Conservation (phyloP, 2,888 invertebrate species). For the Sminthurinus aureus region DNA sequence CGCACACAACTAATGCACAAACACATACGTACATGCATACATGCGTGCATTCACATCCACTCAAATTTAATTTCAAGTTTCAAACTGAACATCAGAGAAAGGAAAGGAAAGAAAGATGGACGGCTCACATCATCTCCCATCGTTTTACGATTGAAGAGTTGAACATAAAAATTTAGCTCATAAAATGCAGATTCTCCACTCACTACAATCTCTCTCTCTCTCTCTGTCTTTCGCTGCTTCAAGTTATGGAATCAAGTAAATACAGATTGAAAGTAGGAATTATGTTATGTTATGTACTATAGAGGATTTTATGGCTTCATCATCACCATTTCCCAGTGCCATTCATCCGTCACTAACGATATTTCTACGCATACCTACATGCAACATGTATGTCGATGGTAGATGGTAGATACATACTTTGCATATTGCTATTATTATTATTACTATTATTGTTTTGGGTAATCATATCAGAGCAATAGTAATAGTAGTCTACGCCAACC, state of each 20-base stretch:
- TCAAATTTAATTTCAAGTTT: no score
- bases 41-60: no score
- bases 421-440: no score
- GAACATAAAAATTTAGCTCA: neutral
- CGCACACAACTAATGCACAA: no score
- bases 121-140: no score
- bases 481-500: no score
- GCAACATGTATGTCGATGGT: no score
- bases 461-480: no score
- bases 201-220: neutral
- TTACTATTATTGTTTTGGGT: no score
- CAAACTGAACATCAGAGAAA: no score
- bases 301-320: conserved; percentile 1
- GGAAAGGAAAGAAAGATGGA: no score
- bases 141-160: neutral
- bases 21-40: no score
- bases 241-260: neutral
- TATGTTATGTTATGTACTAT: neutral
- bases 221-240: neutral
- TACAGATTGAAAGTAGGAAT: neutral
- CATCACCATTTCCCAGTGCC: neutral
- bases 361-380: neutral
- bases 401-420: neutral
- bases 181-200: neutral
- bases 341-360: neutral